Percentiles rank a stretch among this genome's conserved stretches.
Evolutionary conservation across 2,888 invertebrate species (phyloP).

Genomic region (Colostygia pectinataria): DNA sequence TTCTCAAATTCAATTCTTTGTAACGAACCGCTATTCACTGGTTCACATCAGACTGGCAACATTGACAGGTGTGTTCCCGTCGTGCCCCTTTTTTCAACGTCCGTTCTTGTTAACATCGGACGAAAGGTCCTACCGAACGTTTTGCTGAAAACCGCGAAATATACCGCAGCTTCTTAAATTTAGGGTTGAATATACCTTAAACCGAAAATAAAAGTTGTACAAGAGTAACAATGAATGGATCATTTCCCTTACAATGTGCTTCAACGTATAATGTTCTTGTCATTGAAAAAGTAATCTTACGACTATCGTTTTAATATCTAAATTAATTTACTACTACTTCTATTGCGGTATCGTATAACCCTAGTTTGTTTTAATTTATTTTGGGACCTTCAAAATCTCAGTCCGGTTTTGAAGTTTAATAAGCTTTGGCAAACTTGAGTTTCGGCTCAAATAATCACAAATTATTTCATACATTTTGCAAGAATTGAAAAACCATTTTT

Average conservation of each 20-base stretch:
- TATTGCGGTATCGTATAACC: conserved; percentile 43
- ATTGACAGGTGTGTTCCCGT: conserved; percentile 82
- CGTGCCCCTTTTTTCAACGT: conserved; percentile 82
- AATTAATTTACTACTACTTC: too few relatives aligned
- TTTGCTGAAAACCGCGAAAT: neutral
- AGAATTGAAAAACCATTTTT: neutral
- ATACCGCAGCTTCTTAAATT: neutral
- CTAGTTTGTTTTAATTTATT: conserved; percentile 66
- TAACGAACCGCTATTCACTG: conserved; percentile 69
- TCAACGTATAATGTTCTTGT: conserved; percentile 67
- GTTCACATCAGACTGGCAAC: conserved; percentile 80
- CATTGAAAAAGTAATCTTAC: conserved; percentile 53
- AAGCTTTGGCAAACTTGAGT: conserved; percentile 35
- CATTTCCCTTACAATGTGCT: conserved; percentile 77
- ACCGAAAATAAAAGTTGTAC: conserved; percentile 47
- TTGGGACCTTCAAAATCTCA: conserved; percentile 60
- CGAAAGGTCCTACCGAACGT: conserved; percentile 43
- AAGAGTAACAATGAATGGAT: conserved; percentile 79
- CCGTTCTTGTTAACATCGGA: conserved; percentile 62
- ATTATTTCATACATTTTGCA: conserved; percentile 13
- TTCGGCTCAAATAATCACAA: conserved; percentile 21
- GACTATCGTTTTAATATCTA: conserved; percentile 33
- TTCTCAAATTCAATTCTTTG: conserved; percentile 64
- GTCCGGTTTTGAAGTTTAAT: conserved; percentile 43
- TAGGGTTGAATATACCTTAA: conserved; percentile 41